Percentiles rank a stretch among this genome's conserved stretches.
Conservation (phyloP, 2,888 invertebrate genomes). For the Luperina nickerlii region DNA sequence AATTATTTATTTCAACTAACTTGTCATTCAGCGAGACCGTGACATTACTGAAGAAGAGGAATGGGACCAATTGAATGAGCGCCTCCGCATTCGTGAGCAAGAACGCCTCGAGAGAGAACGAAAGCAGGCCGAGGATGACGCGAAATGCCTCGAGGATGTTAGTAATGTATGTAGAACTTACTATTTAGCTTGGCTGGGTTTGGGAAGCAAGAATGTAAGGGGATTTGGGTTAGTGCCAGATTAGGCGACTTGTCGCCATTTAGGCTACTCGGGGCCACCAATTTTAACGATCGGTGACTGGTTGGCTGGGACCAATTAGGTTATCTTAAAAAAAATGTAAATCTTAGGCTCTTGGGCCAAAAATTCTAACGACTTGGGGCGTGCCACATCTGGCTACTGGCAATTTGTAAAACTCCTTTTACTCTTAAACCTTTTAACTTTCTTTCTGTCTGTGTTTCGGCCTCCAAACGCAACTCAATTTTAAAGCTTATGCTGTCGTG, state of each 20-base stretch:
- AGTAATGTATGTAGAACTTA: conserved; percentile 73
- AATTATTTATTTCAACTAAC: conserved; percentile 18
- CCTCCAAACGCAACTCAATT: neutral
- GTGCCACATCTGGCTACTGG: neutral
- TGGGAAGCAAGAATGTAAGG: neutral
- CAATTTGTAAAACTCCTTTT: neutral
- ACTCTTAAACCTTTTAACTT: neutral
- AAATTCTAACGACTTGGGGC: neutral
- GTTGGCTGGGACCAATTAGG: neutral
- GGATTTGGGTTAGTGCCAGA: neutral
- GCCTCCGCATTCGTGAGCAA: conserved; percentile 78
- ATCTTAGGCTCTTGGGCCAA: neutral
- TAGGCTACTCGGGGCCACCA: neutral
- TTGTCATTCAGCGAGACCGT: conserved; percentile 56
- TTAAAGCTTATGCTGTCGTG: neutral
- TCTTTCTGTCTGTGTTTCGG: neutral
- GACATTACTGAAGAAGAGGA: conserved; percentile 83
- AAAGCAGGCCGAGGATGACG: conserved; percentile 82
- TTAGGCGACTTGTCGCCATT: neutral
- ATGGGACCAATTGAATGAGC: conserved; percentile 81
- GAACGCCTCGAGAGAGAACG: conserved; percentile 80
- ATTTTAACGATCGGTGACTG: neutral
- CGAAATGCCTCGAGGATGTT: conserved; percentile 79
- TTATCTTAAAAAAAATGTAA: too few species aligned
- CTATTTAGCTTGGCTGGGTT: conserved; percentile 9